Conservation (phyloP, 1,140 invertebrate species). For the Panagrolaimus sp. region DNA sequence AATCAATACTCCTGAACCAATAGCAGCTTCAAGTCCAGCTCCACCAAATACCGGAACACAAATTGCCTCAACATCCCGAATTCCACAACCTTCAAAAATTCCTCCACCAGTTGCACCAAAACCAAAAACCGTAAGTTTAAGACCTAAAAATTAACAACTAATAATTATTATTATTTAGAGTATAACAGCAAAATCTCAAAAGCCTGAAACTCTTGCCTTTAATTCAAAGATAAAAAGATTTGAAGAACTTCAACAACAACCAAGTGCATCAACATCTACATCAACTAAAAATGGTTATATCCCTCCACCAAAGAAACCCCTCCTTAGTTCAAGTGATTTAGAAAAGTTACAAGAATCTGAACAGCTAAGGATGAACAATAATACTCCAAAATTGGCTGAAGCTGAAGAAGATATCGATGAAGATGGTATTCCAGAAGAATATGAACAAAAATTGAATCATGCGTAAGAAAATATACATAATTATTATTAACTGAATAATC, state of each 20-base stretch:
- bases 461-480: not conserved
- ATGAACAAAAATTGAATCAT: slow-evolving; percentile 1
- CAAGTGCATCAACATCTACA: not conserved
- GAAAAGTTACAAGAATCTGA: not conserved
- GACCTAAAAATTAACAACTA: too few species aligned
- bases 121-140: slow-evolving; percentile 7
- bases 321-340: not conserved
- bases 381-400: not conserved
- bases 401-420: not conserved
- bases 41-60: not conserved
- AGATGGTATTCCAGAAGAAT: not conserved
- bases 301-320: not conserved
- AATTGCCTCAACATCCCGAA: not conserved
- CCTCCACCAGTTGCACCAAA: slow-evolving; percentile 15
- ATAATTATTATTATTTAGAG: not conserved
- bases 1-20: not conserved
- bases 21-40: not conserved
- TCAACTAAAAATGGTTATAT: not conserved
- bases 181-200: not conserved
- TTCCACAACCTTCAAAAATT: not conserved
- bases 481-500: not conserved
- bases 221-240: not conserved
- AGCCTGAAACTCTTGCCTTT: not conserved
- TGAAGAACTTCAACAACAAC: not conserved
- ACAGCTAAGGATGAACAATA: not conserved